Conservation (phyloP, 2,113 vertebrate species). For the Nerophis ophidion region DNA sequence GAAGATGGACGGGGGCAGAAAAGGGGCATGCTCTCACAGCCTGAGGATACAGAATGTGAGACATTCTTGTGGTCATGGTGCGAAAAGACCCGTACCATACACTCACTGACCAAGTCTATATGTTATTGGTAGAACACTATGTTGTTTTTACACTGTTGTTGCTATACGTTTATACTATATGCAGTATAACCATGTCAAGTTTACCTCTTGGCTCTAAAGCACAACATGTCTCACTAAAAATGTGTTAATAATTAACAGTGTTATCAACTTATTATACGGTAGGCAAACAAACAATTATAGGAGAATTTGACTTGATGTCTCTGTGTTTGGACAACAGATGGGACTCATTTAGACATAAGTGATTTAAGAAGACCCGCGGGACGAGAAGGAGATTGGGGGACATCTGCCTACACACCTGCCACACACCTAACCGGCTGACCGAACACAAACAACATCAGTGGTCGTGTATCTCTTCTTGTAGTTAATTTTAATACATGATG, state of each 20-base stretch:
- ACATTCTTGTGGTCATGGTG: no score
- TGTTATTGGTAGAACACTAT: no score
- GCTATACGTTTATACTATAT: no score
- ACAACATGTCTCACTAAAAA: neutral
- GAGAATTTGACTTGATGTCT: conserved; percentile 3
- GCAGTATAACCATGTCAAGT: neutral
- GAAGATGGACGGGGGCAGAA: no score
- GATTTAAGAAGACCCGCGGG: conserved; percentile 50
- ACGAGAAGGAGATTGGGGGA: conserved; percentile 33
- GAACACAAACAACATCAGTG: neutral
- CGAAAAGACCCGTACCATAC: no score
- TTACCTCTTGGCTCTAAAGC: neutral
- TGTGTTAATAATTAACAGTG: neutral
- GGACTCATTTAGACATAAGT: conserved; percentile 66
- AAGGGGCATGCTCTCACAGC: no score
- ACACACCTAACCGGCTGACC: conserved; percentile 51
- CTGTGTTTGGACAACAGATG: conserved; percentile 50
- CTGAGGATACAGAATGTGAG: no score
- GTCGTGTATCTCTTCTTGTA: neutral
- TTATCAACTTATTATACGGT: neutral
- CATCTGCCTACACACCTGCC: conserved; percentile 63
- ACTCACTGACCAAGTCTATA: no score
- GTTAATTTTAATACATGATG: neutral
- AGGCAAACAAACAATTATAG: conserved; percentile 36
- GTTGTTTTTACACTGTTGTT: no score